These are phyloP conservation scores for Drosophila parvula DNA, from an alignment of 1,140 invertebrate species.

Conservation along the genomic window DNA sequence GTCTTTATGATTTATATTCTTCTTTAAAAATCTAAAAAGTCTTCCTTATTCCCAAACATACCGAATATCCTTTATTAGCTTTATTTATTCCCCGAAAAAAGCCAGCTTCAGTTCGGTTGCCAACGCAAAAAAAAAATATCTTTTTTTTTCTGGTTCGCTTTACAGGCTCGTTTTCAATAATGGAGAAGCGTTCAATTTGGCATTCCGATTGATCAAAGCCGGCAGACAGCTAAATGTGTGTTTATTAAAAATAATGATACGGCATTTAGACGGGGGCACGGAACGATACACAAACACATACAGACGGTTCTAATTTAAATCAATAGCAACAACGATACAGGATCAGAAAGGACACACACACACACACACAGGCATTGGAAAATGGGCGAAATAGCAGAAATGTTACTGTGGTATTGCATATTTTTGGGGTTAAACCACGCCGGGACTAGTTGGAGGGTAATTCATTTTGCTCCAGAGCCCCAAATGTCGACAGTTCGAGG, in stretches of 20 bases:
- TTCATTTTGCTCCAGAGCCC: constrained; percentile 34
- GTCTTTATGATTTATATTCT: not conserved
- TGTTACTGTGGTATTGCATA: constrained; percentile 1
- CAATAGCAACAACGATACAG: constrained; percentile 18
- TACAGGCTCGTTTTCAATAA: constrained; percentile 7
- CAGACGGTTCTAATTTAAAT: constrained; percentile 18
- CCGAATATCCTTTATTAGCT: constrained; percentile 32
- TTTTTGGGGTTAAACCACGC: constrained; percentile 35
- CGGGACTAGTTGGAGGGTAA: constrained; percentile 21
- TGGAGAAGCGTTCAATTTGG: constrained; percentile 23
- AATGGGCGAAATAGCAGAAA: constrained; percentile 7
- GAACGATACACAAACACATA: not conserved
- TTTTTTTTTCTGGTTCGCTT: constrained; percentile 8
- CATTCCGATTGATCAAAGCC: constrained; percentile 53
- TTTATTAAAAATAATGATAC: constrained; percentile 63
- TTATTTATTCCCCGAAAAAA: constrained; percentile 38
- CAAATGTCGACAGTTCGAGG: constrained; percentile 33
- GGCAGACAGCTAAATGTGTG: constrained; percentile 20
- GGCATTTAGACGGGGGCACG: constrained; percentile 18
- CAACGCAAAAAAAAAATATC: constrained; percentile 34
- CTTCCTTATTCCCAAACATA: not conserved
- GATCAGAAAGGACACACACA: not conserved
- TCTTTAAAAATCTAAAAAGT: constrained; percentile 1
- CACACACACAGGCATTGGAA: not conserved
- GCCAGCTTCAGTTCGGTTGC: constrained; percentile 20